Evolutionary conservation across 2,888 invertebrate species (phyloP).

Genomic region (Latrodectus hesperus): DNA sequence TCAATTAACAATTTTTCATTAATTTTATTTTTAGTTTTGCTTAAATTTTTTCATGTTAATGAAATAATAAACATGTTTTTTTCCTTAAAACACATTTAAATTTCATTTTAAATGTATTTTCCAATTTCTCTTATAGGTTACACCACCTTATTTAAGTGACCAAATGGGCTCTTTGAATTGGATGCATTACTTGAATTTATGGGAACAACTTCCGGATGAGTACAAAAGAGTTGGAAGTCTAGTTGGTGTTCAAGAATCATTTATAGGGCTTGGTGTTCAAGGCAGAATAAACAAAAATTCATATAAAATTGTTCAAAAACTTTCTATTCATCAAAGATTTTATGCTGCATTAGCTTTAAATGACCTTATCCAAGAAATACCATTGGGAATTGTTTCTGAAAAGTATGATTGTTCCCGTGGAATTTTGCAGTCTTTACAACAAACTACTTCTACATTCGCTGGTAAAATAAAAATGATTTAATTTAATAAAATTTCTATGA

Average conservation of each 20-base stretch:
- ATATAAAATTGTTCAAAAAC: constrained; percentile 76
- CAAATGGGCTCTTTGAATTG: constrained; percentile 86
- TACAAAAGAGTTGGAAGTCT: constrained; percentile 91
- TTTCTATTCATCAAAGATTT: constrained; percentile 80
- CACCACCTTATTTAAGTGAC: constrained; percentile 90
- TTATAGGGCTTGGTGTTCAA: constrained; percentile 80
- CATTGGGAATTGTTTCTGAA: constrained; percentile 85
- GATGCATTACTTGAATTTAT: constrained; percentile 82
- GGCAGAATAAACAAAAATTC: constrained; percentile 75
- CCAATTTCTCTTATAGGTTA: constrained; percentile 77
- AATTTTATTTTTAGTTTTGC: too few relatives aligned
- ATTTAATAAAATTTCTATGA: neutral
- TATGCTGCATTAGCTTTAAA: constrained; percentile 92
- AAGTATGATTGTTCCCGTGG: constrained; percentile 93
- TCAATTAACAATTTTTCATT: neutral
- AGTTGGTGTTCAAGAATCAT: constrained; percentile 90
- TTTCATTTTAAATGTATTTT: neutral
- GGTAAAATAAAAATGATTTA: constrained; percentile 4
- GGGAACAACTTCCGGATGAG: constrained; percentile 85
- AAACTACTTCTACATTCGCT: constrained; percentile 85
- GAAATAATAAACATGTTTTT: too few relatives aligned
- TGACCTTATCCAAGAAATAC: constrained; percentile 93
- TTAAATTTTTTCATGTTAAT: too few relatives aligned
- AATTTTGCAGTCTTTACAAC: constrained; percentile 93
- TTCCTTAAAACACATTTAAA: too few relatives aligned